phyloP scores from a whole-genome alignment of 2,888 invertebrate genomes.

The Notocelia uddmanniana region DNA sequence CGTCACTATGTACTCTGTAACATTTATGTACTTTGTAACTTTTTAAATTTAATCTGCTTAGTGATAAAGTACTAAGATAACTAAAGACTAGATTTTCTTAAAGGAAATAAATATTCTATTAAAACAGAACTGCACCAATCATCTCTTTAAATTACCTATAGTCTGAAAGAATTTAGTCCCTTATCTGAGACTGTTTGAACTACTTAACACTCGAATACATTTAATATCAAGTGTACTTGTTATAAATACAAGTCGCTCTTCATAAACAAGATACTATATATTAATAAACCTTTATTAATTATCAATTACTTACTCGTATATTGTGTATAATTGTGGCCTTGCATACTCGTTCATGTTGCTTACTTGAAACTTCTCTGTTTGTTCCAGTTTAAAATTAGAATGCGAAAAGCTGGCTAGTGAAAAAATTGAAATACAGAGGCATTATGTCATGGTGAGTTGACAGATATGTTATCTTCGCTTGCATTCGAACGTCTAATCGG shows the following conservation, averaged over 20 bases:
- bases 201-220: constrained; percentile 27
- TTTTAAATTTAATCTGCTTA: no score
- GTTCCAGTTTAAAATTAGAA: constrained; percentile 93
- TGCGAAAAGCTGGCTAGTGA: constrained; percentile 95
- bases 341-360: not conserved
- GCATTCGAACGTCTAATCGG: constrained; percentile 16
- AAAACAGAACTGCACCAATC: not conserved
- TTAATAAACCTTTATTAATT: constrained; percentile 37
- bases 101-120: not conserved
- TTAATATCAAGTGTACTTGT: constrained; percentile 27
- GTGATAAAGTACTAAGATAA: no score
- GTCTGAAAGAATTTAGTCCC: constrained; percentile 11
- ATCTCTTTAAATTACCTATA: not conserved
- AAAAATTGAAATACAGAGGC: constrained; percentile 95
- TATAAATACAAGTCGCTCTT: constrained; percentile 27
- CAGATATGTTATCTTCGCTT: constrained; percentile 22
- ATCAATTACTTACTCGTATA: not conserved
- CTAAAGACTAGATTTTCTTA: no score
- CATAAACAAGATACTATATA: constrained; percentile 1
- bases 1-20: no score
- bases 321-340: no score
- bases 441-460: constrained; percentile 94
- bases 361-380: constrained; percentile 52
- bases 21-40: no score
- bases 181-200: constrained; percentile 22